Evolutionary conservation across 2,888 invertebrate genomes (phyloP), one percentile per base, ranked within the genome.

Genomic region (Drosophila rellima): DNA sequence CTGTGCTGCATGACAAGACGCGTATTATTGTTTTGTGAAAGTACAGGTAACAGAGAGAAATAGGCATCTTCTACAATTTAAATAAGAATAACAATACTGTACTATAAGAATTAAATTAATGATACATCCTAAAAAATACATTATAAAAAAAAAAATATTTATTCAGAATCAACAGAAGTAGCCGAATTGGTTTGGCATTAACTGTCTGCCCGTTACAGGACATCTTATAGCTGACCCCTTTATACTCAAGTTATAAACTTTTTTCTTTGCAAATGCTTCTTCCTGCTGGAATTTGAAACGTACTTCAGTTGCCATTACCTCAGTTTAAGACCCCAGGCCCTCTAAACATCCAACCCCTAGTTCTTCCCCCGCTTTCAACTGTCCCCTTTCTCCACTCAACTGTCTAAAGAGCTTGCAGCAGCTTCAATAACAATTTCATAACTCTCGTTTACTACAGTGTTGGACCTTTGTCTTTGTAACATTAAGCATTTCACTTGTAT

Each of bases 371-470:
- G 10, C 6, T 17, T 20, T 47, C 15, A 11, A 5, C 50, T 18
- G 40, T 44, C 37, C 26, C 17, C 39, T 3, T 17, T 10, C 39
- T 10, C 3, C 33, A 0, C 13, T 33, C 5, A 7, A 3, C 11
- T 26, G 20, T 10, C 50, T 10, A 26, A 45, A 26, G 18, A 48
- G 40, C 44, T 18, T 7, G 33, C 11, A 44, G 45, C 37, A 47
- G 52, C 48, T 23, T 18, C 45, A 13, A 52, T 54, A 77, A 80
- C 40, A 80, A 61, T 77, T 80, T 76, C 44, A 64, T 54, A 76
- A 76, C 62, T 67, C 57, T 62, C 70, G 66, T 76, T 80, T 70
- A 50, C 59, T 44, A 29, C 56, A 23, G 20, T 40, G 51, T 51
- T 74, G 39, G 50, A 20, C 44, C 48, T 74, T 79, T 74, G 75